Conservation (phyloP, 1,140 invertebrate species). For the Akabosia matsudoensis region DNA sequence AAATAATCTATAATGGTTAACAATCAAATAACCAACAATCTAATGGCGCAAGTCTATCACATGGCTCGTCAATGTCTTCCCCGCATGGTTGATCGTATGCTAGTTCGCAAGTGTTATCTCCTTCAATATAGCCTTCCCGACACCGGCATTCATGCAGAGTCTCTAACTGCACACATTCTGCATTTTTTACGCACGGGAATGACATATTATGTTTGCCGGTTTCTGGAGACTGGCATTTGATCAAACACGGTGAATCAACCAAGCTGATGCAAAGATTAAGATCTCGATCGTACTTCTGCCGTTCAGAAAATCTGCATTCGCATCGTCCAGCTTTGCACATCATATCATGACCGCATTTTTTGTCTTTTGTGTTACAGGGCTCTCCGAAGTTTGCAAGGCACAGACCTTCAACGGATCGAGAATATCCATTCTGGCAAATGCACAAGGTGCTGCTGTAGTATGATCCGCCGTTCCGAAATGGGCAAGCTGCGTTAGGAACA, state of each 20-base stretch:
- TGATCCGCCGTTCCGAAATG: background rate
- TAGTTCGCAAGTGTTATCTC: background rate
- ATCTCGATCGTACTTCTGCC: constrained; percentile 13
- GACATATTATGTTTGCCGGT: background rate
- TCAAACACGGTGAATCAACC: background rate
- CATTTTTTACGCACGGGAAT: constrained; percentile 4
- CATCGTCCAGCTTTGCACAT: constrained; percentile 9
- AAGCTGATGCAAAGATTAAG: background rate
- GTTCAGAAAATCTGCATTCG: constrained; percentile 1
- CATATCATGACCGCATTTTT: constrained; percentile 5
- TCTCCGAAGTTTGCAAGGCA: constrained; percentile 1
- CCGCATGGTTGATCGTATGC: background rate
- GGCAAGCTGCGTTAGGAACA: constrained; percentile 1
- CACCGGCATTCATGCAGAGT: background rate
- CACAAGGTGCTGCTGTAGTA: constrained; percentile 1
- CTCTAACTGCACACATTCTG: background rate
- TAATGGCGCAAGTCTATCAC: background rate
- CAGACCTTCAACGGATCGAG: background rate
- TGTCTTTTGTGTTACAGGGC: constrained; percentile 2
- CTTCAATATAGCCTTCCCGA: background rate
- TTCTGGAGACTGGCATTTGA: background rate
- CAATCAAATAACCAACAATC: too few species aligned
- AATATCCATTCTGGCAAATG: background rate
- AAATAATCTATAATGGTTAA: too few species aligned
- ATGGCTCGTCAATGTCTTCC: background rate